Percentiles rank a stretch among this genome's conserved stretches.
phyloP scores from a whole-genome alignment of 2,113 vertebrate species.

The Cyphotilapia sp. region DNA sequence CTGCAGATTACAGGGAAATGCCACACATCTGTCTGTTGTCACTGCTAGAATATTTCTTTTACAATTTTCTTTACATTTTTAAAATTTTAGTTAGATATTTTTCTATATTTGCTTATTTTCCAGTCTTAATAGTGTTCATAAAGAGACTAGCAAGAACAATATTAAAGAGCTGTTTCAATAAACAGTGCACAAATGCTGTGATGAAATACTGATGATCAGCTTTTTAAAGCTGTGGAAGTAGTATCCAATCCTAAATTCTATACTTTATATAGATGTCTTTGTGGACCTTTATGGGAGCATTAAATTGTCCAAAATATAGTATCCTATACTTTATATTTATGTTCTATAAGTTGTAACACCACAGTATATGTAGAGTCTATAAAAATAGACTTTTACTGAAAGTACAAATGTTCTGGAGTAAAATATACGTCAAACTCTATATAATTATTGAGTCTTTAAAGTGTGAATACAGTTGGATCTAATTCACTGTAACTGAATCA shows the following conservation, averaged over 20 bases:
- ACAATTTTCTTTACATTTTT: background rate
- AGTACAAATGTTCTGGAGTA: background rate
- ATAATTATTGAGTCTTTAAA: background rate
- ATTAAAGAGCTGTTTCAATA: background rate
- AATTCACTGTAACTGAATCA: background rate
- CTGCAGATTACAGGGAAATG: background rate
- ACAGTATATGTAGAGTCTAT: background rate
- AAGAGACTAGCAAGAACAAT: background rate
- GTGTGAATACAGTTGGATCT: background rate
- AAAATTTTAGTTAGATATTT: background rate
- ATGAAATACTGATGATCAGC: background rate
- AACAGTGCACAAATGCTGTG: background rate
- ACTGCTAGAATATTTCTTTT: background rate
- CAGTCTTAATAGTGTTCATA: background rate
- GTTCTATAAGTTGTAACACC: background rate
- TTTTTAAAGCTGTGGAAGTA: background rate
- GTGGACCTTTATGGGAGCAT: background rate
- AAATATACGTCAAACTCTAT: background rate
- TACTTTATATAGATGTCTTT: background rate
- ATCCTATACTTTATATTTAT: background rate
- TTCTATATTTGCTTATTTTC: background rate
- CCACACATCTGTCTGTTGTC: background rate
- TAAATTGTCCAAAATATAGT: background rate
- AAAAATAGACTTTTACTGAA: background rate
- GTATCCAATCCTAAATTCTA: background rate